Conservation (phyloP, 2,113 vertebrate species). For the Burhinus oedicnemus region DNA sequence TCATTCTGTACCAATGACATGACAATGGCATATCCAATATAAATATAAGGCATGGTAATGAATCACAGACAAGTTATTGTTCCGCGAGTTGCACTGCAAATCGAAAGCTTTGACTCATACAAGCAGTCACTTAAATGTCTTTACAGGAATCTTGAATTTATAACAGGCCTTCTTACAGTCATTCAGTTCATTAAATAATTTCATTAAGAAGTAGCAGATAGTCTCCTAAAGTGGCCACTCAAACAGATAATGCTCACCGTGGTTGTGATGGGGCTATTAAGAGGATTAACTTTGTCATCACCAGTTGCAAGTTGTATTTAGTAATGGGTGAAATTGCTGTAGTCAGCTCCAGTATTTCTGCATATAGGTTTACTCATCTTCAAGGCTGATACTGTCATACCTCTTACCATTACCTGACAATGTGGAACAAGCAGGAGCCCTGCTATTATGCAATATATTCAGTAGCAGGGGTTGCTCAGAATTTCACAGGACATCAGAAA, state of each 20-base stretch:
- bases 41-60: slow-evolving; percentile 9
- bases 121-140: neutral
- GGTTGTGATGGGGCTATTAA: neutral
- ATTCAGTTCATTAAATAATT: neutral
- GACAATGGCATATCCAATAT: neutral
- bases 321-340: neutral
- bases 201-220: neutral
- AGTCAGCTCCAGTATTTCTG: neutral
- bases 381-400: neutral
- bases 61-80: neutral
- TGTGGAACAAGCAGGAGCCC: neutral
- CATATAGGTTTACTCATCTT: neutral
- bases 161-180: neutral
- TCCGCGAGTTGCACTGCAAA: neutral
- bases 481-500: neutral
- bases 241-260: neutral
- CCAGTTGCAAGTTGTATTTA: neutral
- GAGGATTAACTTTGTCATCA: neutral
- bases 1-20: neutral
- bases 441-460: neutral
- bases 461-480: neutral
- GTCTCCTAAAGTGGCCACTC: neutral
- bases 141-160: slow-evolving; percentile 27
- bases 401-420: neutral
- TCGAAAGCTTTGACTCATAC: slow-evolving; percentile 1